Base-by-base conservation (phyloP, 1,140 invertebrate species). In the Zeugodacus cucurbitae region DNA sequence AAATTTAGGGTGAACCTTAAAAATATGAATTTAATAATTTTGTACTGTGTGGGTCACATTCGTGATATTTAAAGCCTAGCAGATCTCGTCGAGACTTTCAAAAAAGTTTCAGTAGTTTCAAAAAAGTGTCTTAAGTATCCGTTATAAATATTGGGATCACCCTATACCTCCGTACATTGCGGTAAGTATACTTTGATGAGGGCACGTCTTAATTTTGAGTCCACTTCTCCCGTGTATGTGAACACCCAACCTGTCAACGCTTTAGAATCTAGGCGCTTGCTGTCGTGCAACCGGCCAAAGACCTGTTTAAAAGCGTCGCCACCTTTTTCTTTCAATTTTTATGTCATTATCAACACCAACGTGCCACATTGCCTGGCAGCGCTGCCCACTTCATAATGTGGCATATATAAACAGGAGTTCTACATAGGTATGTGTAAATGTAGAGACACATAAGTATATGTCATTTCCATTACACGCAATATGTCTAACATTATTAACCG, bases 331-430 rank as follows among this genome's bases (percentile, higher is more conserved):
- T 44, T 34, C 54, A 32, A 57, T 86, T 54, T 86, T 54, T n/a
- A 54, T 86, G 82, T 86, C 48, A 57, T 57, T 86, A 86, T 86
- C 82, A 86, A 3, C 48, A 54, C n/a, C 41, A 54, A 54, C 44
- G 29, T 57, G 82, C 82, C 41, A 3, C 74, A 48, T 48, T 48
- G 74, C 1, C 22, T 17, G 0, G 2, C 82, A 22, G 67, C 5
- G 34, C 34, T 74, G 34, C 67, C 67, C 67, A 32, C 26, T 11
- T 26, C 26, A n/a, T 67, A 32, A 10, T 67, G 54, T 20, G 41
- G 2, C 54, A 57, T 57, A 57, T 17, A 57, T 57, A 5, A 20
- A 2, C 11, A 57, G 11, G 54, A 3, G 54, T 57, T 2, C 2
- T 57, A 20, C 54, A 2, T 57, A 20, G 54, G 54, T 20, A 20